phyloP scores from a whole-genome alignment of 1,140 invertebrate species.

The Stegodyphus mimosarum region DNA sequence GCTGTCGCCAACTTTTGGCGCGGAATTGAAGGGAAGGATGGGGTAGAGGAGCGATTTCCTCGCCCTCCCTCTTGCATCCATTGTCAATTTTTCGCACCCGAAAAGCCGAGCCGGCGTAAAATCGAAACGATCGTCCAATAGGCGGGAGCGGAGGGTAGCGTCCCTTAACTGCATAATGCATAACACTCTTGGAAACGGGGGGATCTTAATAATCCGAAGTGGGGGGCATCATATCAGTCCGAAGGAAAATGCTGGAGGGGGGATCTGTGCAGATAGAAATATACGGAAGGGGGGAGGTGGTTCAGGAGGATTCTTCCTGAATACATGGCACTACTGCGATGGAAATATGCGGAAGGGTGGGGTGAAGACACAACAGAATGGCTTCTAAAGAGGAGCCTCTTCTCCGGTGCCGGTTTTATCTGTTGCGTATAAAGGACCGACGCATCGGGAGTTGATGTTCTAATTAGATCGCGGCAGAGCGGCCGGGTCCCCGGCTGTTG shows the following conservation, averaged over 20 bases:
- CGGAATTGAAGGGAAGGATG: neutral
- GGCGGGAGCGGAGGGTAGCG: slow-evolving; percentile 21
- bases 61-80: slow-evolving; percentile 14
- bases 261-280: neutral
- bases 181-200: neutral
- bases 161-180: slow-evolving; percentile 47
- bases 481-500: slow-evolving; percentile 14
- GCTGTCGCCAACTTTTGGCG: slow-evolving; percentile 49
- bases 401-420: slow-evolving; percentile 39
- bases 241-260: neutral
- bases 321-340: slow-evolving; percentile 4
- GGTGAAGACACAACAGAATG: slow-evolving; percentile 25
- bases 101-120: slow-evolving; percentile 47
- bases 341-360: slow-evolving; percentile 32
- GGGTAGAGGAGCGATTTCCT: neutral
- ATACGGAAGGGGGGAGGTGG: neutral
- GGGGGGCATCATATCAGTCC: neutral
- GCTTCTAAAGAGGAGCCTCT: slow-evolving; percentile 45
- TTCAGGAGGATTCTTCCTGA: slow-evolving; percentile 15
- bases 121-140: slow-evolving; percentile 52
- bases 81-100: slow-evolving; percentile 60
- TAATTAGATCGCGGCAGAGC: slow-evolving; percentile 48
- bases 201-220: slow-evolving; percentile 32
- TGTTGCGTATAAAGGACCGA: slow-evolving; percentile 46
- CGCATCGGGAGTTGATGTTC: slow-evolving; percentile 45